These are phyloP conservation scores for Ophion ventricosus DNA, from an alignment of 2,888 invertebrate species.

Conservation along the genomic window DNA sequence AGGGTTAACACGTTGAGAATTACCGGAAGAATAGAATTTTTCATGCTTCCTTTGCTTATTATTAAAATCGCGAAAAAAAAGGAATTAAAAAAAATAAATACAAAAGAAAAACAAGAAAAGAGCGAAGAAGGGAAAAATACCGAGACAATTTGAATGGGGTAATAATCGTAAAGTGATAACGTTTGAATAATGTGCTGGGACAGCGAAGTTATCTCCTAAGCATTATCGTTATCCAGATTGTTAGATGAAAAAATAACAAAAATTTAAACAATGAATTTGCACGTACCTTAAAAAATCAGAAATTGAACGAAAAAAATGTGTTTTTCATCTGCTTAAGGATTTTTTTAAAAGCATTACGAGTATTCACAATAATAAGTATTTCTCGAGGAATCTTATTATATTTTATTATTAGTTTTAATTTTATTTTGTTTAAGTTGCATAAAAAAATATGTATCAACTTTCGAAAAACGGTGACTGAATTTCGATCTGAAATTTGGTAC, in stretches of 20 bases:
- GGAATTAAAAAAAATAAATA: background rate
- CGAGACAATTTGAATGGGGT: background rate
- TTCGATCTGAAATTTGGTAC: too few relatives aligned
- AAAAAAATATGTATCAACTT: too few relatives aligned
- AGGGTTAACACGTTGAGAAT: slow-evolving; percentile 77
- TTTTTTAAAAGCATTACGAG: background rate
- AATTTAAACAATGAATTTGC: background rate
- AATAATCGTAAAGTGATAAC: background rate
- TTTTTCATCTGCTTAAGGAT: background rate
- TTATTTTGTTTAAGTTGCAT: too few relatives aligned
- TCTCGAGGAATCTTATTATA: too few relatives aligned
- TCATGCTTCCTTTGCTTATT: slow-evolving; percentile 40
- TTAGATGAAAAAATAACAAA: background rate
- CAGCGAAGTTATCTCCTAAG: background rate
- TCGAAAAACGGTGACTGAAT: too few relatives aligned
- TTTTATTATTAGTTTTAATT: too few relatives aligned
- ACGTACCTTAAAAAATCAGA: background rate
- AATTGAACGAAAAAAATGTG: background rate
- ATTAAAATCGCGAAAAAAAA: background rate
- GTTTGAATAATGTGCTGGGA: background rate
- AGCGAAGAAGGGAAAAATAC: background rate
- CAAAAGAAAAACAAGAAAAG: background rate
- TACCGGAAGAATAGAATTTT: slow-evolving; percentile 72
- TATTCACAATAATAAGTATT: background rate
- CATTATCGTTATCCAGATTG: background rate